Percentiles rank a stretch among this genome's conserved stretches.
These are phyloP conservation scores for Ashinkailepas kermadecensis DNA, from an alignment of 2,888 invertebrate genomes.

Conservation along the genomic window DNA sequence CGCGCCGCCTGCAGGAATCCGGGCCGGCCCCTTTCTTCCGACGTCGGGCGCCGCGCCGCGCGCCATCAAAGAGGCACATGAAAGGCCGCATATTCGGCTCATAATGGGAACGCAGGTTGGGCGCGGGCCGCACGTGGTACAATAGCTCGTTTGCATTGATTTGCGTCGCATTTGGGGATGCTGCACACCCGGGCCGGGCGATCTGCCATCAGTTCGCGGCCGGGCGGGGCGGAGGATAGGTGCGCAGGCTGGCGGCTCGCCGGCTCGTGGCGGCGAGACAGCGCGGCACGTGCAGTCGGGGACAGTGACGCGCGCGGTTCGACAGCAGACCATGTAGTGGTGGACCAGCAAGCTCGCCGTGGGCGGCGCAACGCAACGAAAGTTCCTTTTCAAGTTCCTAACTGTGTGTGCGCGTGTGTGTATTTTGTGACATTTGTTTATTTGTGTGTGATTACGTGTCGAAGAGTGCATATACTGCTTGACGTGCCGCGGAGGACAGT, in stretches of 20 bases:
- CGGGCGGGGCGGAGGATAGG: neutral
- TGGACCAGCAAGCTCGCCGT: neutral
- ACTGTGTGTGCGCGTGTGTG: neutral
- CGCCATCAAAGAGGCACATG: neutral
- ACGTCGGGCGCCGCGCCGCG: neutral
- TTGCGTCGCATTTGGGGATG: constrained; percentile 19
- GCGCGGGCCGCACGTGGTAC: neutral
- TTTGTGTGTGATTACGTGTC: too few species aligned
- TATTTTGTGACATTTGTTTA: neutral
- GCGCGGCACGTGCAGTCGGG: neutral
- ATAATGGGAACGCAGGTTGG: constrained; percentile 5
- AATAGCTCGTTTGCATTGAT: constrained; percentile 24
- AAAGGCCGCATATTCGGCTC: constrained; percentile 2
- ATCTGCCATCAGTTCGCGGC: neutral
- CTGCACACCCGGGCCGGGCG: neutral
- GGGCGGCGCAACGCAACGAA: constrained; percentile 1
- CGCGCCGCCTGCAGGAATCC: neutral
- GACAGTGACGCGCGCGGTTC: neutral
- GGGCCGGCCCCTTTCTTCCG: neutral
- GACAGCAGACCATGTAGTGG: neutral
- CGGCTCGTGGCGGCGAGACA: too few species aligned
- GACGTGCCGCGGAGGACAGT: too few species aligned
- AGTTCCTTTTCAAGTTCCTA: constrained; percentile 10
- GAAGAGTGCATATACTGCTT: too few species aligned
- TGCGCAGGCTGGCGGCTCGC: neutral